These are phyloP conservation scores for Stichodactyla helianthus DNA, from an alignment of 64 coral and sea anemone genomes.

Conservation along the genomic window DNA sequence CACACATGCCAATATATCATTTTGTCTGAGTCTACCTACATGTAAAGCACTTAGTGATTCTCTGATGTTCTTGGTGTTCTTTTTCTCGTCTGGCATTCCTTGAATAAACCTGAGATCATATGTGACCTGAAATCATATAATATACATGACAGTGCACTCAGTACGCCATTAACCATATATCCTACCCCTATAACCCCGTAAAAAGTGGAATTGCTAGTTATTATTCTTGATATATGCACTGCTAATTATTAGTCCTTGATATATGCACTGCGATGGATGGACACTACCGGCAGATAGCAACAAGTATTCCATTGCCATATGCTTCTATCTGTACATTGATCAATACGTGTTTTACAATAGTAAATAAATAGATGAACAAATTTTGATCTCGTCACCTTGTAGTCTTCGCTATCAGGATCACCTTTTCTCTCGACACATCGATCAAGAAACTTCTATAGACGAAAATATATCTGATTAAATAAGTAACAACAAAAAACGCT, in stretches of 20 bases:
- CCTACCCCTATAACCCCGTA: too few relatives aligned
- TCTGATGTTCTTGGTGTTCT: conserved; percentile 64
- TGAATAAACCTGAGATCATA: conserved; percentile 90
- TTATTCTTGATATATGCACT: too few relatives aligned
- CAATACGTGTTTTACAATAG: too few relatives aligned
- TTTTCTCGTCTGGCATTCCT: conserved; percentile 89
- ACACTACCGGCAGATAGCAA: too few relatives aligned
- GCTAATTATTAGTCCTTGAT: too few relatives aligned
- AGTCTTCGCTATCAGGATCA: conserved; percentile 76
- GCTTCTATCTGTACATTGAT: too few relatives aligned
- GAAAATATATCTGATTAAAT: neutral
- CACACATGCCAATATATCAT: too few relatives aligned
- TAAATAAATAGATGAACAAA: too few relatives aligned
- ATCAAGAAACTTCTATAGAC: conserved; percentile 78
- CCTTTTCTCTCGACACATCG: conserved; percentile 64
- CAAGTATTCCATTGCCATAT: neutral
- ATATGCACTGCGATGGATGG: too few relatives aligned
- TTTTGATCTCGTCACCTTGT: conserved; percentile 49
- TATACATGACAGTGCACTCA: neutral
- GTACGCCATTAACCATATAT: too few relatives aligned
- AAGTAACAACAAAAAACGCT: too few relatives aligned
- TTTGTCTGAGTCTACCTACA: conserved; percentile 41
- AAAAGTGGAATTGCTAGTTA: too few relatives aligned
- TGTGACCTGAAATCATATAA: conserved; percentile 41
- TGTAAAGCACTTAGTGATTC: conserved; percentile 85